Conservation (phyloP, 2,797 vertebrate genomes). For the Cossypha heuglini region DNA sequence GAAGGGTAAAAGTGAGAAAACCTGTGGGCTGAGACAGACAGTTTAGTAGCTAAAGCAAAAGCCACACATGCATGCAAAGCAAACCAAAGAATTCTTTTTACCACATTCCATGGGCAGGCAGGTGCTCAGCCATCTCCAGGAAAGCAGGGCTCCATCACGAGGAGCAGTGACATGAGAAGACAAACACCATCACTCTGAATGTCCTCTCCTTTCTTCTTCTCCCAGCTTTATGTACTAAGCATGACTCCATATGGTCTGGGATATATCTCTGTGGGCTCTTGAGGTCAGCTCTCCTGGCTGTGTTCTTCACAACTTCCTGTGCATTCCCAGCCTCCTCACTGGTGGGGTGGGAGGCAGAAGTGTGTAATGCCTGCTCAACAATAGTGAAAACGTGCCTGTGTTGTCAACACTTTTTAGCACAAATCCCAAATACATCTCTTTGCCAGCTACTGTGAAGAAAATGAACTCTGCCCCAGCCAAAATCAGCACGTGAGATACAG, state of each 20-base stretch:
- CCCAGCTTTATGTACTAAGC: not conserved
- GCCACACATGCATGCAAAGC: not conserved
- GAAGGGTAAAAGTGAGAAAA: not conserved
- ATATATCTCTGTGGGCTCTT: not conserved
- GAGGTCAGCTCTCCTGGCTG: not conserved
- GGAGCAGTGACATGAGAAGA: not conserved
- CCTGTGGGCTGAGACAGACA: not conserved
- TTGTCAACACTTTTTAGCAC: not conserved
- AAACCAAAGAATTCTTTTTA: not conserved
- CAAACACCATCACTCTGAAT: not conserved
- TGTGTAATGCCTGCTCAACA: not conserved
- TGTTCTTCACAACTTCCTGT: not conserved
- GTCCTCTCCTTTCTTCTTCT: not conserved
- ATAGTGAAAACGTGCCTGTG: not conserved
- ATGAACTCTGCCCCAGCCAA: not conserved
- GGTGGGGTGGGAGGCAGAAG: not conserved
- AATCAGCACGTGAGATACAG: rapidly evolving
- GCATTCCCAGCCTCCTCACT: not conserved
- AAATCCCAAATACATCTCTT: not conserved
- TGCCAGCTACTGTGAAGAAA: not conserved
- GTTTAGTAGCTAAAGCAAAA: not conserved
- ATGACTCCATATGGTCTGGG: not conserved
- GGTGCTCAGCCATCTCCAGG: not conserved
- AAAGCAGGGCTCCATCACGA: not conserved
- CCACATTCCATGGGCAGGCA: not conserved